Conservation (phyloP, 2,888 invertebrate genomes). For the Altica lythri region DNA sequence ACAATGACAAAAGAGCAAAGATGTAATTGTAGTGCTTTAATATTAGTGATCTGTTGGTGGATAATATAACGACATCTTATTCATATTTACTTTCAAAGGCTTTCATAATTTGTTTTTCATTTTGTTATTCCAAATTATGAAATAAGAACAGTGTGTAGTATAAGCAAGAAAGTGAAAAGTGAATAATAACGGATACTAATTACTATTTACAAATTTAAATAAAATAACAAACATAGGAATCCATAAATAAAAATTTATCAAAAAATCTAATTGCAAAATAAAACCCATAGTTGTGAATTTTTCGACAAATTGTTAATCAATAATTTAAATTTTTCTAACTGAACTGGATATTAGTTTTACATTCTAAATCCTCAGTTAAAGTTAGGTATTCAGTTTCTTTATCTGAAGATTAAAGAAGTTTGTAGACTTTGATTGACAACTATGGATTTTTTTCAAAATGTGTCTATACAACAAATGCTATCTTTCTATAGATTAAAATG, state of each 20-base stretch:
- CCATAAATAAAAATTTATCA: slow-evolving; percentile 46
- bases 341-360: no score
- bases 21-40: no score
- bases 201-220: slow-evolving; percentile 48
- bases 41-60: no score
- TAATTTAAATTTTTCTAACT: slow-evolving; percentile 1
- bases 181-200: slow-evolving; percentile 17
- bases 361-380: no score
- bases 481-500: slow-evolving; percentile 23
- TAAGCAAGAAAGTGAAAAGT: slow-evolving; percentile 20
- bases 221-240: slow-evolving; percentile 41
- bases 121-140: slow-evolving; percentile 16
- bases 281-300: slow-evolving; percentile 6
- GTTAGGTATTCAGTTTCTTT: no score
- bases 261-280: slow-evolving; percentile 16
- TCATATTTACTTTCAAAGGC: no score
- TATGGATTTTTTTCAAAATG: slow-evolving; percentile 3
- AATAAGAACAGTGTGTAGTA: slow-evolving; percentile 34
- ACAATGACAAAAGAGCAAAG: no score
- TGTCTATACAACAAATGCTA: slow-evolving; percentile 15
- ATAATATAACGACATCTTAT: no score
- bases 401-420: no score
- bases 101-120: background rate
- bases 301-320: background rate
- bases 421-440: background rate